Evolutionary conservation across 2,888 invertebrate genomes (phyloP), one percentile per base, ranked within the genome.

Genomic region (Resseliella maxima): DNA sequence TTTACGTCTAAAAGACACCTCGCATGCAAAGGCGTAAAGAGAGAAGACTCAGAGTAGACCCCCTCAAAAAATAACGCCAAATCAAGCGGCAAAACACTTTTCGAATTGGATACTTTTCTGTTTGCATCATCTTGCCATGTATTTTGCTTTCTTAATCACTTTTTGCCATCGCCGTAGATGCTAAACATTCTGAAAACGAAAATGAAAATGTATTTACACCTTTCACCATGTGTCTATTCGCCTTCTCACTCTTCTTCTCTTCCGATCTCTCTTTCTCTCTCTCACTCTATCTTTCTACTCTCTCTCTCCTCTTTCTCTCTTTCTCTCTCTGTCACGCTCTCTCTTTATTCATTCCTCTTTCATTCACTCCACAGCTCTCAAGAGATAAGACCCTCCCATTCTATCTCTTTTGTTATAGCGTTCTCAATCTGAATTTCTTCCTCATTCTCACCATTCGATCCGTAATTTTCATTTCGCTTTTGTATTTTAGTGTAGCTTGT

Each of bases 81-180:
- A 72, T 27, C 35, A 72, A 72, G 72, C 72, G 15, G 72, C 31
- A 72, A 24, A 12, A 3, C 2, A 24, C 59, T 24, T 0, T 59
- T 18, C 21, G 41, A 41, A 24, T 72, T 72, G 72, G 0, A 3
- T 1, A 72, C 8, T 21, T 2, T 31, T 72, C 31, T 31, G 41
- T 2, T 72, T 12, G 31, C 5, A 72, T 31, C n/a, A 15, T 27
- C 72, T 31, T 31, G 59, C 24, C 59, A n/a, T 18, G 72, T 72
- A 31, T 72, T 72, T 18, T 31, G 35, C 31, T 21, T 12, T 72
- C 72, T 72, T 72, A 72, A 72, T 72, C 72, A 72, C 72, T 27
- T 72, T 72, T 72, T 31, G 27, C 72, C 27, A 72, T 10, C 72
- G 24, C 59, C 46, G 18, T 2, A 50, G 46, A 50, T 2, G 18